These are phyloP conservation scores for Napeogenes sylphis DNA, from an alignment of 2,888 invertebrate genomes.

Conservation along the genomic window DNA sequence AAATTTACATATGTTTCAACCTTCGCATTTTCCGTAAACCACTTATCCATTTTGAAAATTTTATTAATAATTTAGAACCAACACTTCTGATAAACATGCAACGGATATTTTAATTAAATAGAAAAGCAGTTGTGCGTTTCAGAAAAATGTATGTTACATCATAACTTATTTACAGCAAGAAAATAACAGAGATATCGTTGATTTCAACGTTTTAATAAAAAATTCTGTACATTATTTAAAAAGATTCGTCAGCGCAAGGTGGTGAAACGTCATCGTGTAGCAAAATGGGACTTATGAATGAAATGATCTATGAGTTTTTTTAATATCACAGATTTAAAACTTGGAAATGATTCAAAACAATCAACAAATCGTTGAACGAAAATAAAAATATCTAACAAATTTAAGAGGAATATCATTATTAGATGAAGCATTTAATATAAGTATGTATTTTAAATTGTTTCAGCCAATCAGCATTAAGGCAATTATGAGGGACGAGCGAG, in stretches of 20 bases:
- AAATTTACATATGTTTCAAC: too few species aligned
- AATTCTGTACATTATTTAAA: neutral
- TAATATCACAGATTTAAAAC: slow-evolving; percentile 24
- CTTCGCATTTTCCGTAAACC: too few species aligned
- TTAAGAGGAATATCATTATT: too few species aligned
- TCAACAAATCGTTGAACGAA: slow-evolving; percentile 19
- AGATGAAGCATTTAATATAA: neutral
- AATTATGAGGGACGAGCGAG: slow-evolving; percentile 79
- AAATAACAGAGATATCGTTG: too few species aligned
- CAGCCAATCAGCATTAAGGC: slow-evolving; percentile 41
- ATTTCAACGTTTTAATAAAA: too few species aligned
- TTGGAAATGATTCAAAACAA: slow-evolving; percentile 33
- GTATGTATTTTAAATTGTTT: slow-evolving; percentile 42
- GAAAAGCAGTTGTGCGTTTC: too few species aligned
- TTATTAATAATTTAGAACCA: too few species aligned
- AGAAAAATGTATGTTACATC: too few species aligned
- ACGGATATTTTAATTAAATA: too few species aligned
- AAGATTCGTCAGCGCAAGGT: slow-evolving; percentile 1
- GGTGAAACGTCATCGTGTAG: slow-evolving; percentile 35
- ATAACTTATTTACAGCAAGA: too few species aligned
- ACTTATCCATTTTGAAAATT: too few species aligned
- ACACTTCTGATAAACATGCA: too few species aligned
- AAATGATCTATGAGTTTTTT: slow-evolving; percentile 19
- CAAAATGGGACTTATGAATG: slow-evolving; percentile 37
- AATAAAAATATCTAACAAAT: slow-evolving; percentile 6